Evolutionary conservation across 2,888 invertebrate species (phyloP), one percentile per base, ranked within the genome.

Genomic region (Hemaris fuciformis): DNA sequence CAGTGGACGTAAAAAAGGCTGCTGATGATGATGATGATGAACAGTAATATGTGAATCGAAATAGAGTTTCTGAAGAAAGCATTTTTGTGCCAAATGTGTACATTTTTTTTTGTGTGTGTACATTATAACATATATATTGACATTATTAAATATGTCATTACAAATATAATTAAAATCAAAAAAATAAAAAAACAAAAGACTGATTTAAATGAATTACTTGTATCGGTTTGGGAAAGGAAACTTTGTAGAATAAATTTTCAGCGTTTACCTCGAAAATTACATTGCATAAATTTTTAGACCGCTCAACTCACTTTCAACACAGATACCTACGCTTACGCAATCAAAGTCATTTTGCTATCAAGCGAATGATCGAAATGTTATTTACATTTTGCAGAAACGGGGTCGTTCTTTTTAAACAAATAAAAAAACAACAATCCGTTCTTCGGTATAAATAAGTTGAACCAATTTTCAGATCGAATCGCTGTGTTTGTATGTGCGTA

Each of bases 251-350:
- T 53, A 53, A 31, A 31, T 53, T 31, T 53, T 53, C 53, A 20
- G 53, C 53, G 53, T 53, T 53, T 53, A 53, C 53, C 27, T 53
- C 27, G 53, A 53, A 53, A 53, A 53, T 53, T 53, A 53, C 53
- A 53, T 53, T 53, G 53, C 53, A 53, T 53, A 53, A 53, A 53
- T 53, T 53, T 53, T 20, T 31, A 68, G 72, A 75, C 72, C 71
- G 76, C 71, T 75, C 77, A 74, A 81, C 80, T 80, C 80, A 81
- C 80, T 76, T 80, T 72, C 67, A 62, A 58, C 66, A 64, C 71
- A 72, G 73, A 53, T 53, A n/a, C n/a, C n/a, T n/a, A 53, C 53
- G 53, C 31, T 31, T 53, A 53, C 53, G 53, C 31, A 53, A 53
- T 53, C 53, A 31, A 53, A 53, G 53, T 53, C 53, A 53, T 53